Evolutionary conservation across 2,888 invertebrate genomes (phyloP), one percentile per base, ranked within the genome.

Genomic region (Ormyrus rosae): DNA sequence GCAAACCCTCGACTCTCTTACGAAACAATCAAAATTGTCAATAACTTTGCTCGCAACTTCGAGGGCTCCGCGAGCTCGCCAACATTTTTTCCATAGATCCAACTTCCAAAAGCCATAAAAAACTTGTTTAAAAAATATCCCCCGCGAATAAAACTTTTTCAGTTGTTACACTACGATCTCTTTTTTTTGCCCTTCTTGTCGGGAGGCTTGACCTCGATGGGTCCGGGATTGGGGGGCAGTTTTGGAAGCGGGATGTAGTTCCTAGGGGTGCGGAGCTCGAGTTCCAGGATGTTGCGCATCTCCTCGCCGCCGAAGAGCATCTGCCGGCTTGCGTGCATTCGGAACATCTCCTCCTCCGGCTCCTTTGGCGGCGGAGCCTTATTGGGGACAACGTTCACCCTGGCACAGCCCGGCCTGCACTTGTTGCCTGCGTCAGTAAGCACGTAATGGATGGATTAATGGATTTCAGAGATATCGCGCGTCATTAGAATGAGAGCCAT

Each of bases 191-290:
- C 19, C 3, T 34, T 34, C 34, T 34, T 34, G 4, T 34, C 34
- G 34, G 34, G 34, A 34, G 34, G 34, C 34, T 34, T 34, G 34
- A 4, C 0, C 34, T 34, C 34, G 34, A 34, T 34, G 34, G 34
- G 34, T 34, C 34, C 34, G 34, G 34, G 34, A 34, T 34, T 34
- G 34, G 48, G 58, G 10, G 53, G 65, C 13, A 67, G 48, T 7
- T 11, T 34, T 1, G 70, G 60, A 3, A 87, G 75, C 11, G 89
- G 88, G 60, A 73, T 81, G 84, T 89, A 89, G 86, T 89, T 89
- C 82, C 88, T 84, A 1, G 88, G 84, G 34, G 85, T 84, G 65
- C 86, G 86, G 70, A 88, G 84, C 84, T 88, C 87, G 75, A 89
- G 84, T 81, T 88, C 87, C 51, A 89, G 83, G 53, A 73, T 85